A percentile compares a stretch with the other conserved stretches of the same genome.
phyloP scores from a whole-genome alignment of 2,888 invertebrate species.

The Cetonia aurata region DNA sequence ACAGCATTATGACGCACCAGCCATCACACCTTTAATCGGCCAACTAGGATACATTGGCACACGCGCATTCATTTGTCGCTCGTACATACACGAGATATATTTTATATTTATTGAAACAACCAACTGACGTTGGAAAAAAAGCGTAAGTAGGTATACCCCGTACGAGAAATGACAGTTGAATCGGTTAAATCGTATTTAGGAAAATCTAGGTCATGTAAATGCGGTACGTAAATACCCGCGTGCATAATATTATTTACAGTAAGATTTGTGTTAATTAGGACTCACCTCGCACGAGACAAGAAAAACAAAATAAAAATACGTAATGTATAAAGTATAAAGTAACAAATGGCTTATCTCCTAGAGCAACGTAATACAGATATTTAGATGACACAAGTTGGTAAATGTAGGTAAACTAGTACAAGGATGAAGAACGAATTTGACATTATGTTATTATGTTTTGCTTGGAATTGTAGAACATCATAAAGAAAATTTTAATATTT shows the following conservation, averaged over 20 bases:
- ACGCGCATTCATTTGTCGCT: background rate
- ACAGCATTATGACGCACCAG: conserved; percentile 33
- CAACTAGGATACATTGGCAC: background rate
- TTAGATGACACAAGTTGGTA: background rate
- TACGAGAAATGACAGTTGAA: conserved; percentile 26
- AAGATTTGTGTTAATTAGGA: conserved; percentile 34
- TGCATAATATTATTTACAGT: background rate
- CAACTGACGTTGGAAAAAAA: conserved; percentile 9
- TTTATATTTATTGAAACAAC: conserved; percentile 4
- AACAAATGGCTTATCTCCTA: conserved; percentile 4
- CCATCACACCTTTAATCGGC: conserved; percentile 27
- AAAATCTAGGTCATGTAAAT: conserved; percentile 40
- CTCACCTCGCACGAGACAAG: conserved; percentile 11
- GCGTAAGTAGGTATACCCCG: conserved; percentile 12
- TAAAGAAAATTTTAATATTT: no score
- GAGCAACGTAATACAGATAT: conserved; percentile 1
- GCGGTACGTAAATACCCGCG: background rate
- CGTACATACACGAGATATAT: conserved; percentile 4
- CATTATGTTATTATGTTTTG: no score
- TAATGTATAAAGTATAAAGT: background rate
- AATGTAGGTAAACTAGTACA: conserved; percentile 3
- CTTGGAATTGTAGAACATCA: no score
- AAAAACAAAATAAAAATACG: conserved; percentile 13
- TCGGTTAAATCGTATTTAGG: conserved; percentile 17
- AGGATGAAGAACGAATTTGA: background rate